phyloP scores from a whole-genome alignment of 2,113 vertebrate genomes.

The Rattus rattus region DNA sequence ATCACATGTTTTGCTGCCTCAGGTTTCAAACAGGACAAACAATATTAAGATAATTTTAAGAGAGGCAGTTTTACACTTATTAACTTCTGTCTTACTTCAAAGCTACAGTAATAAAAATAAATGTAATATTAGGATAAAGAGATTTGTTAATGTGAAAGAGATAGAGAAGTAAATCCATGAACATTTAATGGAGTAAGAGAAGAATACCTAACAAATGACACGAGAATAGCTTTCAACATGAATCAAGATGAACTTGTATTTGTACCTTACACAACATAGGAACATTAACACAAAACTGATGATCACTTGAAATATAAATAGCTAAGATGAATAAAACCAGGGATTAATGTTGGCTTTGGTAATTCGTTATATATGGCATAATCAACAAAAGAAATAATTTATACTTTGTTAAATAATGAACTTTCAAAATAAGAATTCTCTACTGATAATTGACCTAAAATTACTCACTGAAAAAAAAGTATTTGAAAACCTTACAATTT shows the following conservation, averaged over 20 bases:
- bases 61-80: not conserved
- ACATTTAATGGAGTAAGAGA: not conserved
- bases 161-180: not conserved
- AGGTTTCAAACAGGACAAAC: not conserved
- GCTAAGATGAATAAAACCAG: not conserved
- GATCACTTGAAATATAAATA: not conserved
- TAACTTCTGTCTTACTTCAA: not conserved
- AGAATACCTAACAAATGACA: not conserved
- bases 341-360: not conserved
- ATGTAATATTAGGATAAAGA: not conserved
- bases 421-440: not conserved
- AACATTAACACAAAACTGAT: not conserved
- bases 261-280: not conserved
- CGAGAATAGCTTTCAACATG: not conserved
- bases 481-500: not conserved
- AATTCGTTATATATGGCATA: not conserved
- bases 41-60: not conserved
- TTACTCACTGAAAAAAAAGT: not conserved
- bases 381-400: not conserved
- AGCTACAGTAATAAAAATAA: not conserved
- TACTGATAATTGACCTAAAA: not conserved
- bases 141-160: not conserved
- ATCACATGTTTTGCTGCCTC: not conserved
- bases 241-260: not conserved
- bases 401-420: not conserved